These are phyloP conservation scores for Pseudolaguvia tuberculata DNA, from an alignment of 2,113 vertebrate species.

Conservation along the genomic window DNA sequence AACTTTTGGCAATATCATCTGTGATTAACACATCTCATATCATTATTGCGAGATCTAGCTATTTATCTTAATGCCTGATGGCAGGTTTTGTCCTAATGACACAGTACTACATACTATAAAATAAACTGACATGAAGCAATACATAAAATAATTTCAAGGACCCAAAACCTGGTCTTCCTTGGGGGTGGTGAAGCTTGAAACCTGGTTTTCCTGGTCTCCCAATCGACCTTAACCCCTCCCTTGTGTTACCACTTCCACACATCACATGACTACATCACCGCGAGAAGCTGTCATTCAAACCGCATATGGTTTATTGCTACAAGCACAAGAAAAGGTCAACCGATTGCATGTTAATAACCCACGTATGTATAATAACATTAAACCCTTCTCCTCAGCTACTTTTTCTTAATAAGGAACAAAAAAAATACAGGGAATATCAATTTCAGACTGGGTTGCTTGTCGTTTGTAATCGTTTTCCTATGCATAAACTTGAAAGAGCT, in stretches of 20 bases:
- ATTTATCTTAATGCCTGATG: neutral
- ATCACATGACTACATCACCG: neutral
- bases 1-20: neutral
- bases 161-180: no score
- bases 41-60: neutral
- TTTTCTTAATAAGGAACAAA: neutral
- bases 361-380: neutral
- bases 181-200: no score
- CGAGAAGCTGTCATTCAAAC: conserved; percentile 14
- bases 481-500: conserved; percentile 21
- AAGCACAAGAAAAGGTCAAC: neutral
- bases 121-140: no score
- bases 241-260: no score
- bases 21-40: neutral
- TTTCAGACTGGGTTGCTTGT: neutral
- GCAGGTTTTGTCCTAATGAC: neutral
- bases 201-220: no score
- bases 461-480: conserved; percentile 27
- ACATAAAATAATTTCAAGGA: no score
- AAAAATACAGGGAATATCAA: neutral
- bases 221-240: no score
- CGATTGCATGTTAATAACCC: neutral
- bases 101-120: no score
- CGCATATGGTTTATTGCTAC: neutral
- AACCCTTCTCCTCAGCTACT: neutral